A percentile compares a stretch with the other conserved stretches of the same genome.
Evolutionary conservation across 2,888 invertebrate genomes (phyloP).

Genomic region (Ennomos erosarius): DNA sequence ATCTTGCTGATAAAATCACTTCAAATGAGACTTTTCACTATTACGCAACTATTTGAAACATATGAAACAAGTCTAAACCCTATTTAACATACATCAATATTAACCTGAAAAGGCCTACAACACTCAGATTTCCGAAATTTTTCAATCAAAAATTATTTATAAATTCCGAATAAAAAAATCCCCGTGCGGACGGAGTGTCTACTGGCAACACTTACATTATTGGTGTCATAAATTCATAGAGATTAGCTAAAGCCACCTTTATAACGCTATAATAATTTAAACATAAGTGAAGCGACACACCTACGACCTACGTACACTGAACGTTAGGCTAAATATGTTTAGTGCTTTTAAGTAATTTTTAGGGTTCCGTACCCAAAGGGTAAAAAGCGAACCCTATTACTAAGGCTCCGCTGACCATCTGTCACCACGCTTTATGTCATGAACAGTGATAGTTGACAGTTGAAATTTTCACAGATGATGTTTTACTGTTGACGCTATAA

Average conservation of each 20-base stretch:
- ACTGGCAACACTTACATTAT: conserved; percentile 67
- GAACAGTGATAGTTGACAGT: too few relatives aligned
- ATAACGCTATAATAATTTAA: too few relatives aligned
- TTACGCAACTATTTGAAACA: not conserved
- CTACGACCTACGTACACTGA: too few relatives aligned
- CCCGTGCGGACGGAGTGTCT: conserved; percentile 73
- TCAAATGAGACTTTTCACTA: not conserved
- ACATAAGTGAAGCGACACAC: too few relatives aligned
- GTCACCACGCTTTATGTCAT: too few relatives aligned
- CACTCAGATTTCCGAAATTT: conserved; percentile 16
- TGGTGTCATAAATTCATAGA: conserved; percentile 69
- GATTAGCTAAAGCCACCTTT: conserved; percentile 46
- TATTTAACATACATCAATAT: not conserved
- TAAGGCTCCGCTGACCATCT: too few relatives aligned
- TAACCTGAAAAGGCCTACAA: conserved; percentile 20
- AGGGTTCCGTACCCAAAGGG: too few relatives aligned
- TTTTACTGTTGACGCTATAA: too few relatives aligned
- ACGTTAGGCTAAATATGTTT: too few relatives aligned
- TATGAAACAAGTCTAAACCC: not conserved
- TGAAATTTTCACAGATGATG: too few relatives aligned
- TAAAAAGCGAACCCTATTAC: too few relatives aligned
- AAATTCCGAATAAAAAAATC: conserved; percentile 55
- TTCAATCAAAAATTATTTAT: conserved; percentile 17
- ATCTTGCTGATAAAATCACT: conserved; percentile 9
- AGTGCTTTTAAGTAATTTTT: too few relatives aligned